Percentiles rank a stretch among this genome's conserved stretches.
phyloP scores from a whole-genome alignment of 2,888 invertebrate genomes.

The Clostera curtula region DNA sequence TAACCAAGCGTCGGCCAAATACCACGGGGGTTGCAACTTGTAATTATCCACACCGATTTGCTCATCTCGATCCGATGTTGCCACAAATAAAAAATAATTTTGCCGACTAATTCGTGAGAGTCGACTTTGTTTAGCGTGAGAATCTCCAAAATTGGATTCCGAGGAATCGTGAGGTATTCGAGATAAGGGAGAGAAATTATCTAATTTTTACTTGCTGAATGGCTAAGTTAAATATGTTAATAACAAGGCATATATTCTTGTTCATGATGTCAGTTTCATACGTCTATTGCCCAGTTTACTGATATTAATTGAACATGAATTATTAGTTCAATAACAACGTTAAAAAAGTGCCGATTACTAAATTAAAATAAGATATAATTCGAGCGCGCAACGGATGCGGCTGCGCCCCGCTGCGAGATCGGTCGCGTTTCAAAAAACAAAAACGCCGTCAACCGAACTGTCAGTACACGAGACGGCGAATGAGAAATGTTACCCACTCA shows the following conservation, averaged over 20 bases:
- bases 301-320: constrained; percentile 29
- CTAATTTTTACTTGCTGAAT: too few species aligned
- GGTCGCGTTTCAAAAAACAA: constrained; percentile 64
- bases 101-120: constrained; percentile 67
- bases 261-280: too few species aligned
- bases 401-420: constrained; percentile 57
- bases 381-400: constrained; percentile 61
- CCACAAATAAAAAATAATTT: constrained; percentile 57
- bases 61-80: constrained; percentile 58
- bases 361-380: constrained; percentile 65
- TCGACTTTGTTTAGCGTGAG: constrained; percentile 62
- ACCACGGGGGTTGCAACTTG: constrained; percentile 55
- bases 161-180: constrained; percentile 36
- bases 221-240: too few species aligned
- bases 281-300: too few species aligned
- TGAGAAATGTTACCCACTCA: constrained; percentile 63
- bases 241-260: too few species aligned
- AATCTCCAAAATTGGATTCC: too few species aligned
- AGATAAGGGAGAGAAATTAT: constrained; percentile 33
- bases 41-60: constrained; percentile 67
- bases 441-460: constrained; percentile 62
- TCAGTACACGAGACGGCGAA: constrained; percentile 58
- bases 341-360: constrained; percentile 45
- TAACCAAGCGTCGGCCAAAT: constrained; percentile 44
- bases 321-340: constrained; percentile 28